These are phyloP conservation scores for Idaea straminata DNA, from an alignment of 2,888 invertebrate species.

Conservation along the genomic window DNA sequence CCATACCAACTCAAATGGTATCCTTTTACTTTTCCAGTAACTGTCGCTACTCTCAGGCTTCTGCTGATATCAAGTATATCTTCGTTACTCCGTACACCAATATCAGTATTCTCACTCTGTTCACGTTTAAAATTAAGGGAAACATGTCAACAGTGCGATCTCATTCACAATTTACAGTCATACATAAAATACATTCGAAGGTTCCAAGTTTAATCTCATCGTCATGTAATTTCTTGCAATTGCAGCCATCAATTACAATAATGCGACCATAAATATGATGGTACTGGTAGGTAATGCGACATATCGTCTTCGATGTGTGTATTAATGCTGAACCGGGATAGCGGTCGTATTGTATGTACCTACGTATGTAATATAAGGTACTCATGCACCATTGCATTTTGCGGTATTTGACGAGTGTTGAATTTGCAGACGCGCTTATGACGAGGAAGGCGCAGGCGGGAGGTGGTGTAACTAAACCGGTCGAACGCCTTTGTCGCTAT, in stretches of 20 bases:
- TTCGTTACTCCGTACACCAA: no score
- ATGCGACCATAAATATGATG: slow-evolving; percentile 35
- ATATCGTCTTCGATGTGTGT: slow-evolving; percentile 40
- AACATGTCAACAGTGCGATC: background rate
- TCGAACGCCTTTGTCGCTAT: slow-evolving; percentile 70
- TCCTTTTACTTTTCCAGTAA: no score
- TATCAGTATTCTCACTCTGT: no score
- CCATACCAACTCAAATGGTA: no score
- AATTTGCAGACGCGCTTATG: slow-evolving; percentile 75
- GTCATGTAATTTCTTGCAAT: slow-evolving; percentile 31
- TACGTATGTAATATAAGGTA: background rate
- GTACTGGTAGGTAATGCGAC: slow-evolving; percentile 33
- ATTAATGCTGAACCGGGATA: slow-evolving; percentile 42
- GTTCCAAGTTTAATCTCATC: slow-evolving; percentile 20
- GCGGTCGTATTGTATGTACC: slow-evolving; percentile 33
- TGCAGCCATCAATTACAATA: slow-evolving; percentile 38
- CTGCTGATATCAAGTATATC: no score
- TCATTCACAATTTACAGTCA: slow-evolving; percentile 6
- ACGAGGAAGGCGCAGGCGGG: slow-evolving; percentile 48
- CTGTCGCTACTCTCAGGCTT: no score
- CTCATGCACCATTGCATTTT: slow-evolving; percentile 45
- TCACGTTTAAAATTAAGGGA: background rate
- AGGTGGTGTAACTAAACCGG: slow-evolving; percentile 71
- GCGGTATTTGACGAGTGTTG: slow-evolving; percentile 73
- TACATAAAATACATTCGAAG: background rate